phyloP scores from a whole-genome alignment of 2,888 invertebrate genomes.

The Eubasilissa splendida region DNA sequence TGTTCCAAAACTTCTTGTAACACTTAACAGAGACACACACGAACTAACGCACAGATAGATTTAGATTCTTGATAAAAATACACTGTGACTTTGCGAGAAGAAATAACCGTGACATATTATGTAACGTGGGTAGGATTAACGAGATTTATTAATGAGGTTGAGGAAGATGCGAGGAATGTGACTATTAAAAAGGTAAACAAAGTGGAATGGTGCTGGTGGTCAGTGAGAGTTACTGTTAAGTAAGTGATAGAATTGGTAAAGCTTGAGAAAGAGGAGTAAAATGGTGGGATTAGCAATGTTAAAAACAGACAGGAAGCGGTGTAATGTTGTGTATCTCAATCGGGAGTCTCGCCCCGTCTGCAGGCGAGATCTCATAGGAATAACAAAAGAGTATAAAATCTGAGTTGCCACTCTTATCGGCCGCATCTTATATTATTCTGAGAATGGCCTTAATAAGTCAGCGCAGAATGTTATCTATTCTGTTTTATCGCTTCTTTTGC shows the following conservation, averaged over 20 bases:
- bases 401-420: slow-evolving; percentile 54
- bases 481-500: slow-evolving; percentile 69
- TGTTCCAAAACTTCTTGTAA: neutral
- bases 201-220: neutral
- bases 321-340: slow-evolving; percentile 20
- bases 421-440: slow-evolving; percentile 74
- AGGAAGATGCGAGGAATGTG: neutral
- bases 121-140: neutral
- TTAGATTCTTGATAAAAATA: neutral
- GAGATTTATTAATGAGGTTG: too few relatives aligned
- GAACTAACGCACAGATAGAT: too few relatives aligned
- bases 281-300: neutral
- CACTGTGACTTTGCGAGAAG: neutral
- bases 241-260: neutral
- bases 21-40: too few relatives aligned
- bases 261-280: neutral
- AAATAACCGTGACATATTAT: neutral
- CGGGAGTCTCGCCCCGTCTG: slow-evolving; percentile 33
- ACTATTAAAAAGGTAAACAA: neutral
- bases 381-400: slow-evolving; percentile 57
- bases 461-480: slow-evolving; percentile 75
- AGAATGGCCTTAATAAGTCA: slow-evolving; percentile 76
- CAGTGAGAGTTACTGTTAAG: neutral
- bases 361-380: slow-evolving; percentile 35
- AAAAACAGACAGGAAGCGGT: slow-evolving; percentile 9